Conservation (phyloP, 1,140 invertebrate genomes). For the Rhizoglyphus robini region DNA sequence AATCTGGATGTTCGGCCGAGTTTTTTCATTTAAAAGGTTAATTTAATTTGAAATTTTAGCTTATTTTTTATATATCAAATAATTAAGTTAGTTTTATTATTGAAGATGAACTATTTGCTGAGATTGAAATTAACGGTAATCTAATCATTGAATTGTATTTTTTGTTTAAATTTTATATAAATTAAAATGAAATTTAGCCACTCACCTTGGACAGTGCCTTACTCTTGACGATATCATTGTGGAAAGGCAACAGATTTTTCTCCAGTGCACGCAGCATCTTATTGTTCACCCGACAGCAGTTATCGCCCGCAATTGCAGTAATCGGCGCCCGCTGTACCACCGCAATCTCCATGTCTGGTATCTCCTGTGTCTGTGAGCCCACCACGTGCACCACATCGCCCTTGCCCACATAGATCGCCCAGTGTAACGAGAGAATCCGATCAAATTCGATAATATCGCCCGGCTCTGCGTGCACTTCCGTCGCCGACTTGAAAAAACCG, state of each 20-base stretch:
- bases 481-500: neutral
- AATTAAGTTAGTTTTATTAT: no score
- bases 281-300: conserved; percentile 31
- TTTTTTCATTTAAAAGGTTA: no score
- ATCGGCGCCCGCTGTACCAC: conserved; percentile 24
- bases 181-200: no score
- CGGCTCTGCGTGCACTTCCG: conserved; percentile 3
- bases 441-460: conserved; percentile 32
- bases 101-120: no score
- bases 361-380: conserved; percentile 25
- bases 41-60: no score
- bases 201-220: conserved; percentile 24
- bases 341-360: conserved; percentile 23
- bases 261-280: conserved; percentile 29
- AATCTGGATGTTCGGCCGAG: no score
- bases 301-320: conserved; percentile 26
- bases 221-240: conserved; percentile 27
- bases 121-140: no score
- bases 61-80: no score
- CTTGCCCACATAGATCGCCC: conserved; percentile 31
- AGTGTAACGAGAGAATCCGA: conserved; percentile 29
- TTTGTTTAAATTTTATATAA: no score
- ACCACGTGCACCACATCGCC: conserved; percentile 29
- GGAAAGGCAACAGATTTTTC: conserved; percentile 24
- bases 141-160: no score